Evolutionary conservation across 2,888 invertebrate genomes (phyloP).

Genomic region (Diaphora mendica): DNA sequence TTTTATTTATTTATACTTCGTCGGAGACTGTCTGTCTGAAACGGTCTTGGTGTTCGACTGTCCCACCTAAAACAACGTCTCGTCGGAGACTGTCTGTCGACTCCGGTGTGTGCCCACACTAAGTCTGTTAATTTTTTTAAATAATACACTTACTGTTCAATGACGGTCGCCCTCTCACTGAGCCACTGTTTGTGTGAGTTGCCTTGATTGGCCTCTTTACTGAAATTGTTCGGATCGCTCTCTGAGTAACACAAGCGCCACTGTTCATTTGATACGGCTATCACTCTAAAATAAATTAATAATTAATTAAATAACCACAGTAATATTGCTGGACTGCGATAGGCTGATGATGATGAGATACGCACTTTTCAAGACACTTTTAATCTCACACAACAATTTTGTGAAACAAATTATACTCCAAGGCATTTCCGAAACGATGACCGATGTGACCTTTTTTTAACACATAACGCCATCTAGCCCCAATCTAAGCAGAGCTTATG

Average conservation of each 20-base stretch:
- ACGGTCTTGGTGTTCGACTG: too few relatives aligned
- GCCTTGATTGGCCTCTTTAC: slow-evolving; percentile 77
- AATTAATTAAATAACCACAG: not conserved
- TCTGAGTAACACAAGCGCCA: slow-evolving; percentile 78
- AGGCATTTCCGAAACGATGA: not conserved
- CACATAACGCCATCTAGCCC: too few relatives aligned
- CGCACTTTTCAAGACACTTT: not conserved
- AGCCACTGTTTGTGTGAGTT: slow-evolving; percentile 81
- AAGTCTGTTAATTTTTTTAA: not conserved
- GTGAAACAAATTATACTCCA: not conserved
- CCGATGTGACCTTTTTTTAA: too few relatives aligned
- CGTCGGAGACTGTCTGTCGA: too few relatives aligned
- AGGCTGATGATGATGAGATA: too few relatives aligned
- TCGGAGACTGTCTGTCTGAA: too few relatives aligned
- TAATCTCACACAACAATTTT: not conserved
- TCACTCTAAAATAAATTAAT: slow-evolving; percentile 76
- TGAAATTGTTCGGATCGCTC: slow-evolving; percentile 66
- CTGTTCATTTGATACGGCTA: slow-evolving; percentile 87
- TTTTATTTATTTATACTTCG: too few relatives aligned
- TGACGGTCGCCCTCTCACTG: slow-evolving; percentile 81
- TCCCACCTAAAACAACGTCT: too few relatives aligned
- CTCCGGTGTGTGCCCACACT: too few relatives aligned
- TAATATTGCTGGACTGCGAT: too few relatives aligned
- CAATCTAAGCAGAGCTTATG: too few relatives aligned
- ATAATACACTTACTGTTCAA: slow-evolving; percentile 83